A percentile compares a stretch with the other conserved stretches of the same genome.
Evolutionary conservation across 2,797 vertebrate genomes (phyloP).

Genomic region (Lerista edwardsae): DNA sequence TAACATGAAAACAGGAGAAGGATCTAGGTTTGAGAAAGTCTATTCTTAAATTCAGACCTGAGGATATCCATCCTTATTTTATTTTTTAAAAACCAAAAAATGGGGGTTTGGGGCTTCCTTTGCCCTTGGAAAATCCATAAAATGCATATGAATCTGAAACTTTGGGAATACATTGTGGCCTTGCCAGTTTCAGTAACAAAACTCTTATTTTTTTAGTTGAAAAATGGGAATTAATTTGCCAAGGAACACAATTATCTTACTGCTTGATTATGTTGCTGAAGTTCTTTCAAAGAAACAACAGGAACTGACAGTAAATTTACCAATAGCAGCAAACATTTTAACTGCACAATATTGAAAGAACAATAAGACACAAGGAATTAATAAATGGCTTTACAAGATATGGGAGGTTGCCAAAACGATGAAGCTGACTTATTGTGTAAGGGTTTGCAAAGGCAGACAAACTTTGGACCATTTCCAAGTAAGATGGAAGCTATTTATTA

Average conservation of each 20-base stretch:
- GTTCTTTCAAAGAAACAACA: conserved; percentile 14
- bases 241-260: conserved; percentile 20
- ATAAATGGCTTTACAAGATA: conserved; percentile 30
- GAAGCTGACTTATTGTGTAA: conserved; percentile 9
- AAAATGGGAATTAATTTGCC: conserved; percentile 27
- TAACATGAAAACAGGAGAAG: neutral
- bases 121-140: neutral
- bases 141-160: neutral
- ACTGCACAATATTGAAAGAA: conserved; percentile 14
- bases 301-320: conserved; percentile 27
- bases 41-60: neutral
- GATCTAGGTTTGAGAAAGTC: neutral
- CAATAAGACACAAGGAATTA: conserved; percentile 33
- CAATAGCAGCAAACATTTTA: conserved; percentile 25
- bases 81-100: neutral
- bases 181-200: conserved; percentile 1
- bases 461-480: conserved; percentile 9
- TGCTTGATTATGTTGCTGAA: conserved; percentile 12
- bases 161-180: neutral
- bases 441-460: conserved; percentile 1
- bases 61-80: neutral
- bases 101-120: neutral
- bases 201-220: conserved; percentile 19
- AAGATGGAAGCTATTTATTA: conserved; percentile 5
- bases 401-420: conserved; percentile 10